These are phyloP conservation scores for Bryconaethiops microstoma DNA, from an alignment of 2,797 vertebrate genomes.

Conservation along the genomic window DNA sequence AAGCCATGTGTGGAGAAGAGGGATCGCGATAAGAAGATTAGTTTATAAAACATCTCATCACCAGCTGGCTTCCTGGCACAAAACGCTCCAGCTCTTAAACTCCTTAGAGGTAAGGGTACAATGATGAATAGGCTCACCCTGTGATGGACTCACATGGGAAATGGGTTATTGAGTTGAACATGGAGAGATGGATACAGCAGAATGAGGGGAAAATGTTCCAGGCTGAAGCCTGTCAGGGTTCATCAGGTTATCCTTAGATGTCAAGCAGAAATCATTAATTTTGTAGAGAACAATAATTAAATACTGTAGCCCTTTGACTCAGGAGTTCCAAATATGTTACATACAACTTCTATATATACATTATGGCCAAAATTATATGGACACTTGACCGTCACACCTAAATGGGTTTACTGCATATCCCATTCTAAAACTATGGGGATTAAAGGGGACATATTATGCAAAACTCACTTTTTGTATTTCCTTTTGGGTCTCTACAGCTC, in stretches of 20 bases:
- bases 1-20: constrained; percentile 64
- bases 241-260: background rate
- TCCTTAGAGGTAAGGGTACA: constrained; percentile 55
- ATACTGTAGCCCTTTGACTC: background rate
- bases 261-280: background rate
- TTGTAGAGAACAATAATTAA: no score
- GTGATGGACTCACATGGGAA: constrained; percentile 7
- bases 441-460: no score
- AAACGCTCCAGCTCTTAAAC: constrained; percentile 48
- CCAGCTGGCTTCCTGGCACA: constrained; percentile 67
- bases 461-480: no score
- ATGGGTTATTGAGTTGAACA: constrained; percentile 30
- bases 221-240: background rate
- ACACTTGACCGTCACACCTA: no score
- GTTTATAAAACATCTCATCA: constrained; percentile 75
- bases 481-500: no score
- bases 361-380: no score
- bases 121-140: constrained; percentile 56
- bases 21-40: constrained; percentile 72
- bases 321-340: no score
- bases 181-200: background rate
- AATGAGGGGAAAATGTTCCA: background rate
- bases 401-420: no score
- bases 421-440: no score
- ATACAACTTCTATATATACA: no score